A percentile compares a stretch with the other conserved stretches of the same genome.
These are phyloP conservation scores for Polymixis lichenea DNA, from an alignment of 2,888 invertebrate species.

Conservation along the genomic window DNA sequence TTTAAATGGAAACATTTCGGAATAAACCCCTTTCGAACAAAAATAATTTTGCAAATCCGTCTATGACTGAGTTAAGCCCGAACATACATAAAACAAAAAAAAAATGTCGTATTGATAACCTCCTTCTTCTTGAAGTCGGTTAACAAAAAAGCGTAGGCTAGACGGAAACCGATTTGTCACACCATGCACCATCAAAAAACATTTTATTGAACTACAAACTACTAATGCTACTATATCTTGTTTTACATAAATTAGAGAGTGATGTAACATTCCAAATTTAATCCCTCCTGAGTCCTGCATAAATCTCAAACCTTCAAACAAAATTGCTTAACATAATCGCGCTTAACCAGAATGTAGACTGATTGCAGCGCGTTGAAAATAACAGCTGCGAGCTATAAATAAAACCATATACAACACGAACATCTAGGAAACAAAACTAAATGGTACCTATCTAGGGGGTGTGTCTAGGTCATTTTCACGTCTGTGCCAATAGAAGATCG, in stretches of 20 bases:
- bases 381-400: conserved; percentile 57
- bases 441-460: conserved; percentile 40
- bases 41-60: no score
- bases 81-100: no score
- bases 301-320: conserved; percentile 9
- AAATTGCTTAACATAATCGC: conserved; percentile 36
- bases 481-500: conserved; percentile 72
- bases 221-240: neutral
- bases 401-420: conserved; percentile 42
- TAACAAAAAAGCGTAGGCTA: no score
- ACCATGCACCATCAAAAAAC: no score
- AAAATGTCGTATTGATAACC: no score
- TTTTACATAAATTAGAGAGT: neutral
- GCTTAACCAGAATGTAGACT: conserved; percentile 55
- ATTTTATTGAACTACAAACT: no score
- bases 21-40: no score
- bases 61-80: no score
- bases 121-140: no score
- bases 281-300: neutral
- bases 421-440: conserved; percentile 59
- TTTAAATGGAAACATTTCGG: no score
- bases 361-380: conserved; percentile 63
- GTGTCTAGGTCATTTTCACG: neutral
- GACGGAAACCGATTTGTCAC: no score
- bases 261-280: neutral